Base-by-base conservation (phyloP, 2,797 vertebrate species). In the Chiroxiphia lanceolata region DNA sequence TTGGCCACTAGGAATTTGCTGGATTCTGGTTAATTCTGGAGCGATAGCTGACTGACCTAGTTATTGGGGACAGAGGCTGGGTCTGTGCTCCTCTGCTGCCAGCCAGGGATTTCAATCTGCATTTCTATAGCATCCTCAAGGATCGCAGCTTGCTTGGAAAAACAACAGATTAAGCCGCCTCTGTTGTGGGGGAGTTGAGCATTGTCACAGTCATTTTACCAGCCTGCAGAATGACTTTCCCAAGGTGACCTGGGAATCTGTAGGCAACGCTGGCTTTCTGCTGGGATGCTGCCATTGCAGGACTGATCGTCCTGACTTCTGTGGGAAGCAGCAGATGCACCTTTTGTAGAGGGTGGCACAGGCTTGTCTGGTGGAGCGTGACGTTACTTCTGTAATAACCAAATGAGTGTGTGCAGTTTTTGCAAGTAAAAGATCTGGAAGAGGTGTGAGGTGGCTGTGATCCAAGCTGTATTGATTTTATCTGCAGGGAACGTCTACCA, bases 31-130 rank as follows among this genome's bases (percentile, higher is more conserved):
- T 88, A 93, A 92, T 90, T 40, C 83, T 76, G 71, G 33, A 84
- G 89, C 31, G 17, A 59, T 57, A 92, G 89, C 87, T 90, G 80
- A 15, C 83, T 97, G 95, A 95, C 95, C 94, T 94, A 97, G 93
- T 93, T 96, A 83, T 60, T 94, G 47, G 13, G 47, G 81, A 26
- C 56, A 87, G 88, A 88, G 83, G 83, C 94, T 76, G 65, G 48
- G 91, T 59, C 87, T 91, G 61, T 59, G 11, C 56, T 86, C 70
- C 83, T 79, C 67, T n/a, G 61, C 8, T 79, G 83, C 51, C 93
- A 93, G 93, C 27, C 19, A 44, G 77, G 93, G 91, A 94, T 96
- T 95, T 87, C 85, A 84, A 9, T 82, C 89, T 84, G 93, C 83
- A 34, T 94, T 94, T 89, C 95, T 91, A 60, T 70, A 82, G 91